Conservation (phyloP, 2,113 vertebrate species). For the Haliaeetus leucogaster region DNA sequence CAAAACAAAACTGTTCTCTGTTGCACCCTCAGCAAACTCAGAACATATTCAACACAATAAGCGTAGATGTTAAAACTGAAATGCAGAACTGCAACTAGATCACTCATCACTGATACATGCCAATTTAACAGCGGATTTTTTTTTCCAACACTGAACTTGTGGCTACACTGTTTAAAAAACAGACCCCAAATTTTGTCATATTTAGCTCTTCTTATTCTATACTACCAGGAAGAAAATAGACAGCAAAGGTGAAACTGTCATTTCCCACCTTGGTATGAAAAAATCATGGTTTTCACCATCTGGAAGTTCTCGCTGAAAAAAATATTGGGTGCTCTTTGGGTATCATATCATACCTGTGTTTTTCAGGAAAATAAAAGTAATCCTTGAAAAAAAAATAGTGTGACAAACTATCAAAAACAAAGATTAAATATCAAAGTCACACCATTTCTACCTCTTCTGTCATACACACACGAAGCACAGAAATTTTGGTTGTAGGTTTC, state of each 20-base stretch:
- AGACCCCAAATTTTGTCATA: neutral
- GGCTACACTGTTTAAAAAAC: neutral
- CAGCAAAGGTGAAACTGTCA: neutral
- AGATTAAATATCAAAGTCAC: neutral
- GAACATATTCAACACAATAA: neutral
- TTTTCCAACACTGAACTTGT: neutral
- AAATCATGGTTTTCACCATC: neutral
- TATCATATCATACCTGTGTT: fast-evolving
- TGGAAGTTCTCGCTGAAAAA: neutral
- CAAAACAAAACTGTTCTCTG: neutral
- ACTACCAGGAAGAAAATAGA: neutral
- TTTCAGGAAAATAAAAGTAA: neutral
- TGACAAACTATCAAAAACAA: neutral
- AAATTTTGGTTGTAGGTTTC: neutral
- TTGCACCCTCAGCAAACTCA: neutral
- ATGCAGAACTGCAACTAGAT: neutral
- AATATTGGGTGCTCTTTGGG: neutral
- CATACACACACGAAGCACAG: fast-evolving
- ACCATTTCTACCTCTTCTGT: neutral
- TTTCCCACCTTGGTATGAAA: neutral
- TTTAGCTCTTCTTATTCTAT: neutral
- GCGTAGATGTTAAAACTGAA: neutral
- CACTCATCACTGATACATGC: fast-evolving
- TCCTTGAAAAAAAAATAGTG: neutral
- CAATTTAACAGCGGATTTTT: neutral